A percentile compares a stretch with the other conserved stretches of the same genome.
Evolutionary conservation across 2,797 vertebrate species (phyloP).

Genomic region (Melanotaenia maccullochi): DNA sequence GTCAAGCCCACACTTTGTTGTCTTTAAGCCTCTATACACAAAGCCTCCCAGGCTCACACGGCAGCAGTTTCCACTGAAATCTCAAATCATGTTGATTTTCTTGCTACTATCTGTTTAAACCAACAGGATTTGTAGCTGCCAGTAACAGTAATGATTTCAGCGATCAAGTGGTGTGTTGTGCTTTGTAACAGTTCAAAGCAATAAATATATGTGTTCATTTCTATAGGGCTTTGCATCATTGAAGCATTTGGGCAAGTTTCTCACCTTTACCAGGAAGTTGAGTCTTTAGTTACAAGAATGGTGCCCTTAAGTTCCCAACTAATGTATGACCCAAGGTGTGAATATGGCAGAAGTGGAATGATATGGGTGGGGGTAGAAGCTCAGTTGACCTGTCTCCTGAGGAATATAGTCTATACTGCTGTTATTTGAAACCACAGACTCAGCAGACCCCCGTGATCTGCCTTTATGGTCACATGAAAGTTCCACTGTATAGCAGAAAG

Average conservation of each 20-base stretch:
- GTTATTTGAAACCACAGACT: slow-evolving; percentile 76
- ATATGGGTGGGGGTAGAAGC: slow-evolving; percentile 69
- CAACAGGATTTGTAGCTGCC: slow-evolving; percentile 32
- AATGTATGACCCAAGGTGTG: slow-evolving; percentile 76
- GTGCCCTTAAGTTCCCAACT: slow-evolving; percentile 71
- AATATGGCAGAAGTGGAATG: slow-evolving; percentile 64
- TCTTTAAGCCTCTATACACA: slow-evolving; percentile 67
- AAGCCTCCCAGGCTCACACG: slow-evolving; percentile 52
- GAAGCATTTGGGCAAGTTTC: slow-evolving; percentile 69
- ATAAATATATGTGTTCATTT: slow-evolving; percentile 43
- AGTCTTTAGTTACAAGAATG: slow-evolving; percentile 81
- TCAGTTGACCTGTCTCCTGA: slow-evolving; percentile 72
- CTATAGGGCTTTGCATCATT: slow-evolving; percentile 45
- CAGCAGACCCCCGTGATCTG: slow-evolving; percentile 65
- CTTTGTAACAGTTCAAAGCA: slow-evolving; percentile 41
- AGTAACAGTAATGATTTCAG: slow-evolving; percentile 27
- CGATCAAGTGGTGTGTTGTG: slow-evolving; percentile 15
- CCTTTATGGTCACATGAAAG: slow-evolving; percentile 76
- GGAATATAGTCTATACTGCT: slow-evolving; percentile 72
- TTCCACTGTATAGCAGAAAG: slow-evolving; percentile 63
- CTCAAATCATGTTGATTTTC: slow-evolving; percentile 57
- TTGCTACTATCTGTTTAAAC: slow-evolving; percentile 53
- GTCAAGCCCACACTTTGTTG: slow-evolving; percentile 73
- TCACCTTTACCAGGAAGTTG: slow-evolving; percentile 61
- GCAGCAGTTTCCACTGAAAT: slow-evolving; percentile 62